Percentiles rank a stretch among this genome's conserved stretches.
Conservation (phyloP, 2,888 invertebrate species). For the Arrhopalites spinosus region DNA sequence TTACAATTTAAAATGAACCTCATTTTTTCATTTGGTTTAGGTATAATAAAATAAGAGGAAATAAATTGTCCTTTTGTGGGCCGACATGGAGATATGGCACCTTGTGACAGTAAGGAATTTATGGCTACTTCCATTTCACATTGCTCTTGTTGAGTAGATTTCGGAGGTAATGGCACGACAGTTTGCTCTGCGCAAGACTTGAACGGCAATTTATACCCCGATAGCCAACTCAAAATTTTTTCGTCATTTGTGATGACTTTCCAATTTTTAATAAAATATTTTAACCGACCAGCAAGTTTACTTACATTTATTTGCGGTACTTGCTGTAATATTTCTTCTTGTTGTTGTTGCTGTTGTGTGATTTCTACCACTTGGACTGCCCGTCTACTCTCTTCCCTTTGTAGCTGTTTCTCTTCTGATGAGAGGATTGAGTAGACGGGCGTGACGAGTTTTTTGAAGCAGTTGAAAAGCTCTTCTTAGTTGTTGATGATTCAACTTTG, state of each 20-base stretch:
- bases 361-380: too few species aligned
- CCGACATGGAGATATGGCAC: not conserved
- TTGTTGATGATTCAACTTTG: too few species aligned
- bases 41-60: slow-evolving; percentile 15
- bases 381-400: not conserved
- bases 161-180: not conserved
- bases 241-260: slow-evolving; percentile 9
- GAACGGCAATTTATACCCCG: slow-evolving; percentile 8
- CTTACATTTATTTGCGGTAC: not conserved
- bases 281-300: not conserved
- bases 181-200: not conserved
- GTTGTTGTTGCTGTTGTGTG: slow-evolving; percentile 8
- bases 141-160: not conserved
- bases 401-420: not conserved
- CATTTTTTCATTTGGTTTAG: slow-evolving; percentile 4
- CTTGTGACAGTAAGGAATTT: not conserved
- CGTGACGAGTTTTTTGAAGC: too few species aligned
- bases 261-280: slow-evolving; percentile 1
- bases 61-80: not conserved
- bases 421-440: too few species aligned
- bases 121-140: not conserved
- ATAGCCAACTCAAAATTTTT: not conserved
- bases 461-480: too few species aligned
- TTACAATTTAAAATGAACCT: slow-evolving; percentile 24
- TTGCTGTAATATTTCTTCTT: not conserved